phyloP scores from a whole-genome alignment of 2,113 vertebrate species.

The Corvus cornix region DNA sequence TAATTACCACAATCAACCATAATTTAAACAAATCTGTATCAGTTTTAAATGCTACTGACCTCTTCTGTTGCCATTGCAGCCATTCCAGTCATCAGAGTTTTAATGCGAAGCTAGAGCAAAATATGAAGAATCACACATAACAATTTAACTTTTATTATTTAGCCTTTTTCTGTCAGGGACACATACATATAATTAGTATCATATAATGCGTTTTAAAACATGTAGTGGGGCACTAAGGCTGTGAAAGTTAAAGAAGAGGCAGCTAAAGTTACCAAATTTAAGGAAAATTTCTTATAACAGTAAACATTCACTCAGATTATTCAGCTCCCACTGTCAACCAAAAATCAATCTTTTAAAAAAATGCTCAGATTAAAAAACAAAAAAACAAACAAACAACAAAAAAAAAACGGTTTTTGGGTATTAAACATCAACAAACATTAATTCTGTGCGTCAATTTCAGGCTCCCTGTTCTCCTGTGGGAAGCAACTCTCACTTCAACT shows the following conservation, averaged over 20 bases:
- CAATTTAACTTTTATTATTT: not conserved
- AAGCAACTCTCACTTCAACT: not conserved
- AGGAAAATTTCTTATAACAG: not conserved
- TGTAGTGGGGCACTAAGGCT: not conserved
- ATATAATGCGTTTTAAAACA: not conserved
- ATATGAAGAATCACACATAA: not conserved
- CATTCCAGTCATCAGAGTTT: constrained; percentile 94
- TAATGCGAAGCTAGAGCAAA: constrained; percentile 81
- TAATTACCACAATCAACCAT: not conserved
- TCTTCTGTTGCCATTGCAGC: constrained; percentile 90
- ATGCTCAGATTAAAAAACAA: not conserved
- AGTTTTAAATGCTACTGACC: constrained; percentile 68
- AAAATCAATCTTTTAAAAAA: not conserved
- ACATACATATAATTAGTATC: not conserved
- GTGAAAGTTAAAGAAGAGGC: not conserved
- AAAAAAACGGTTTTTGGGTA: not conserved
- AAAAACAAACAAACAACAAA: not conserved
- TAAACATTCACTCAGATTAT: not conserved
- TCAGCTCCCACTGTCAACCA: not conserved
- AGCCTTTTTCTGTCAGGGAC: not conserved
- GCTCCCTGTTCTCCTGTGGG: not conserved
- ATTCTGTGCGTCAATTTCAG: not conserved
- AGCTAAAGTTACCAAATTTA: not conserved
- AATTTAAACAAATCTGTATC: not conserved
- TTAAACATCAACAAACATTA: not conserved